These are phyloP conservation scores for Anolis carolinensis DNA, from an alignment of 2,113 vertebrate species.

Conservation along the genomic window DNA sequence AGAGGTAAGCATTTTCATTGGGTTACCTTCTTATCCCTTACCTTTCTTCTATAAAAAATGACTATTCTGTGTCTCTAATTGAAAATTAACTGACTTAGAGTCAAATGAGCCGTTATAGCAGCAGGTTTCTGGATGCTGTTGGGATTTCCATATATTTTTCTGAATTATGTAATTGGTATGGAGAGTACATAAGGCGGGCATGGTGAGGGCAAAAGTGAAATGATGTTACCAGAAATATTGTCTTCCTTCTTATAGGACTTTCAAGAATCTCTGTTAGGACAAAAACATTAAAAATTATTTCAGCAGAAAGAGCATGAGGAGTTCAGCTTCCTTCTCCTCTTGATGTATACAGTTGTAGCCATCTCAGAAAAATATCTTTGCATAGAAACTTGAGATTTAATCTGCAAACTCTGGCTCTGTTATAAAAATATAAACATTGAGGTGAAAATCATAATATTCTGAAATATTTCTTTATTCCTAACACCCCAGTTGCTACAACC, in stretches of 20 bases:
- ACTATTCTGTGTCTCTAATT: background rate
- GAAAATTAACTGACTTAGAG: background rate
- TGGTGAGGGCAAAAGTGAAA: background rate
- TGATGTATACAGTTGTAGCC: background rate
- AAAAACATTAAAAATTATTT: background rate
- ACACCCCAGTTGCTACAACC: background rate
- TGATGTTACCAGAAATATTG: background rate
- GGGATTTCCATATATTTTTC: background rate
- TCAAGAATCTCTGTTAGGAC: background rate
- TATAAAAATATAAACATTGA: background rate
- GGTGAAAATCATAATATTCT: background rate
- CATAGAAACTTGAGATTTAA: background rate
- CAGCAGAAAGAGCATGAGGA: background rate
- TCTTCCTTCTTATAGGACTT: background rate
- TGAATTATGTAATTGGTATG: background rate
- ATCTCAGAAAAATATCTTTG: background rate
- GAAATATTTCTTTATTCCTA: background rate
- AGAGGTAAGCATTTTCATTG: slow-evolving; percentile 81
- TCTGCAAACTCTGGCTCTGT: background rate
- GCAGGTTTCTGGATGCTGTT: background rate
- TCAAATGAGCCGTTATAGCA: background rate
- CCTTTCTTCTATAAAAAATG: background rate
- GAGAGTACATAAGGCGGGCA: background rate
- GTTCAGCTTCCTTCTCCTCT: background rate
- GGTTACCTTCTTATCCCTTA: background rate